Conservation (phyloP, 2,797 vertebrate species). For the Chiroxiphia lanceolata region DNA sequence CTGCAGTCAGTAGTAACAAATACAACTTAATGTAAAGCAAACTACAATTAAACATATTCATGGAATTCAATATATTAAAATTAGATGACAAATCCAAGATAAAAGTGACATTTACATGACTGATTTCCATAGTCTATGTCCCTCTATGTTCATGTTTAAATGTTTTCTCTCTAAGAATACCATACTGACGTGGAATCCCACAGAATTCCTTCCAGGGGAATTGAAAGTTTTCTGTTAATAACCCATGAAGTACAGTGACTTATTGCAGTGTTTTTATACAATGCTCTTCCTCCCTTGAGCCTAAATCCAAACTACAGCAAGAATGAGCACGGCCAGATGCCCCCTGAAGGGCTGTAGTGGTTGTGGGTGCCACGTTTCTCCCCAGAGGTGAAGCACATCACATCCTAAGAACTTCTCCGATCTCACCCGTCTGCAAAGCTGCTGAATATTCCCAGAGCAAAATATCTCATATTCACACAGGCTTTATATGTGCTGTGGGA, state of each 20-base stretch:
- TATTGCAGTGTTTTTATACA: slow-evolving; percentile 19
- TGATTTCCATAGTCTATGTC: background rate
- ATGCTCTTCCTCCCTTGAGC: slow-evolving; percentile 8
- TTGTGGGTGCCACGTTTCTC: slow-evolving; percentile 14
- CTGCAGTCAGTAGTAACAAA: background rate
- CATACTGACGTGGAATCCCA: background rate
- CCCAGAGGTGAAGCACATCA: background rate
- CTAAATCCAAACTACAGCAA: background rate
- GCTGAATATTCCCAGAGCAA: background rate
- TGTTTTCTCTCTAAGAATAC: background rate
- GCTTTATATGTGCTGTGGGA: background rate
- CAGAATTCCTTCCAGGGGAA: slow-evolving; percentile 31
- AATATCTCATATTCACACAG: background rate
- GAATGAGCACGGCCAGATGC: background rate
- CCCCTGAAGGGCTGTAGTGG: background rate
- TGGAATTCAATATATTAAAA: slow-evolving; percentile 24
- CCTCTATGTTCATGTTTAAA: slow-evolving; percentile 2
- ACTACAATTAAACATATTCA: slow-evolving; percentile 3
- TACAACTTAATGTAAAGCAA: background rate
- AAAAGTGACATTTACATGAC: slow-evolving; percentile 40
- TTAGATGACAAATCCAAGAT: slow-evolving; percentile 13
- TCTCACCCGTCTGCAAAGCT: background rate
- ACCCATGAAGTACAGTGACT: slow-evolving; percentile 48
- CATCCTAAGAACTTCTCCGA: background rate
- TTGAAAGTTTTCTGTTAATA: slow-evolving; percentile 50